Evolutionary conservation across 2,113 vertebrate genomes (phyloP), one percentile per base, ranked within the genome.

Genomic region (Madoqua kirkii): DNA sequence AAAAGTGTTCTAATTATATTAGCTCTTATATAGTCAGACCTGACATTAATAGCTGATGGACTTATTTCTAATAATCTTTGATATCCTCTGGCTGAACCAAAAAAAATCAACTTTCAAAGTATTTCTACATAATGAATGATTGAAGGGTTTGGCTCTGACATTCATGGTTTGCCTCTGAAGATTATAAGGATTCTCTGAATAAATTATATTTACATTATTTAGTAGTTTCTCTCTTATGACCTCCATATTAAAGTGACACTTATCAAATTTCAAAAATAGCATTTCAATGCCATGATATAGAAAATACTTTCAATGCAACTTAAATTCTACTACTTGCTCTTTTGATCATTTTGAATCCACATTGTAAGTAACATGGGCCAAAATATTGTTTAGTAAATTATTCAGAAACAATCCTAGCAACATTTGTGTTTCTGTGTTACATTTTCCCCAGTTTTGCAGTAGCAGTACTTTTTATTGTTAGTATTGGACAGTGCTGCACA

Each of bases 1-100:
- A 57, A 91, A 97, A 97, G 60, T 62, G 23, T 48, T 50, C 83
- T 62, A 78, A 79, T 98, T 89, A 92, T n/a, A 23, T 85, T 86
- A 74, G 60, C 60, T 89, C 45, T 95, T 55, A 71, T n/a, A 92
- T 85, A 92, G 57, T 86, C 8, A 95, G 67, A 52, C 2, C 60
- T 50, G 16, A 81, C 89, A 79, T 48, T 48, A 4, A 4, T 59
- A 95, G 60, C 67, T 90, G 3, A 0, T 83, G 5, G 33, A 19
- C n/a, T 79, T 52, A 76, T 33, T 78, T 92, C 84, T 96, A 43
- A 54, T 50, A 15, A 33, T 93, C 15, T 88, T 88, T 86, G 57
- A 14, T 92, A 71, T 57, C 4, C 10, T 31, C 79, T 3, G 0
- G 7, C 27, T 16, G 57, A 93, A 21, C 81, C 78, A 84, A 96